Evolutionary conservation across 2,888 invertebrate genomes (phyloP), one percentile per base, ranked within the genome.

Genomic region (Leptopilina drosophilae): DNA sequence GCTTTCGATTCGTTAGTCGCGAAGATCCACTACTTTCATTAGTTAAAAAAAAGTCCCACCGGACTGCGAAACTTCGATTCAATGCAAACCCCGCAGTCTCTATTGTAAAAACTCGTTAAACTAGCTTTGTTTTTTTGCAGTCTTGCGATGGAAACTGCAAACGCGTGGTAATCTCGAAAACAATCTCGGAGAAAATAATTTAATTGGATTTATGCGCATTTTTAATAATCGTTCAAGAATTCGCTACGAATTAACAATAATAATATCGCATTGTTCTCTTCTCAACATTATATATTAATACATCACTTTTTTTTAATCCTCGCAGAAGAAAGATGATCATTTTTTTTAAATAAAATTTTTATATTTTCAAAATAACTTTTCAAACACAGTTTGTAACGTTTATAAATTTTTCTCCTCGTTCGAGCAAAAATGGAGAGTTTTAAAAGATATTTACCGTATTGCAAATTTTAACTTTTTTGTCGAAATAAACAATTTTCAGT

Each of bases 401-500:
- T n/a, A 5, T 2, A n/a, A n/a, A 15, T 59, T 59, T 59, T 59
- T 8, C 15, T n/a, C 15, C 5, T 59, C 33, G 33, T 3, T 33
- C 33, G 33, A 0, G 5, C 33, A 33, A 33, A 33, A 33, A 33
- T 33, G 3, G 33, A 33, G 33, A 5, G 33, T 33, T 33, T 33
- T 33, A 33, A 33, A 33, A 33, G 33, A 26, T 8, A 26, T 69
- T n/a, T 8, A 20, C 26, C 26, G 11, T 12, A 53, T 53, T 69
- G 14, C 49, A 26, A 26, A 69, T 67, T 77, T 26, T 69, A 59
- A 76, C 62, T 80, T 83, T 84, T 84, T 82, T 81, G 79, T 81
- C 80, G 46, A 79, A 80, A 77, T 80, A 81, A 78, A 78, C 81
- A 77, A 81, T 85, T 84, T 85, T 81, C 85, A 80, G 79, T 83